Evolutionary conservation across 2,888 invertebrate species (phyloP).

Genomic region (Lasioglossum lativentre): DNA sequence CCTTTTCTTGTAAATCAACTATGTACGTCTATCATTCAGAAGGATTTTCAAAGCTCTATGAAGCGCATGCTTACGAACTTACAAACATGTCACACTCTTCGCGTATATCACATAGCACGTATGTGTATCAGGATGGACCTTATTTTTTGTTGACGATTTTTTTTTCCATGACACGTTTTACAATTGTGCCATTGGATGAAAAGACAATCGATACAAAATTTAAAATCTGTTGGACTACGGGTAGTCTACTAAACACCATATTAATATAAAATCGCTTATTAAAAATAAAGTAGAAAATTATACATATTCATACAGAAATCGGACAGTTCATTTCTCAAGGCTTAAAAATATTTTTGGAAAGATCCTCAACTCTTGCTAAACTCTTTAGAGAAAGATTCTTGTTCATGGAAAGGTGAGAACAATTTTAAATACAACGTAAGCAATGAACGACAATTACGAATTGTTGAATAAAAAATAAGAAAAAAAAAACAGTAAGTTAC

Average conservation of each 20-base stretch:
- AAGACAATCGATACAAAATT: neutral
- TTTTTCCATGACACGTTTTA: neutral
- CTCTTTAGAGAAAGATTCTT: neutral
- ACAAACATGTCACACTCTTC: conserved; percentile 24
- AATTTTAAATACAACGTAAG: neutral
- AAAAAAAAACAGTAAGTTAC: neutral
- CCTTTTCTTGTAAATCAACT: conserved; percentile 4
- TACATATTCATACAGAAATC: neutral
- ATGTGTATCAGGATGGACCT: conserved; percentile 29
- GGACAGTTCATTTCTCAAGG: neutral
- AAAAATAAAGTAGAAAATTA: neutral
- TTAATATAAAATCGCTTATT: too few relatives aligned
- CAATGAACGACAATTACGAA: too few relatives aligned
- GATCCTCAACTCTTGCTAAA: neutral
- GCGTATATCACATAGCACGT: conserved; percentile 41
- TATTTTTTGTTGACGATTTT: neutral
- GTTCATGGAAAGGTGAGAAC: neutral
- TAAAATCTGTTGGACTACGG: neutral
- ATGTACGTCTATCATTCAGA: neutral
- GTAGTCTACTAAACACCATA: neutral
- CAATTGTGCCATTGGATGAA: neutral
- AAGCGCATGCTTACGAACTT: conserved; percentile 20
- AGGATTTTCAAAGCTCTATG: conserved; percentile 16
- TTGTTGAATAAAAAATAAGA: neutral
- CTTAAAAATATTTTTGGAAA: neutral